These are phyloP conservation scores for Anoplopoma fimbria DNA, from an alignment of 2,113 vertebrate species.

Conservation along the genomic window DNA sequence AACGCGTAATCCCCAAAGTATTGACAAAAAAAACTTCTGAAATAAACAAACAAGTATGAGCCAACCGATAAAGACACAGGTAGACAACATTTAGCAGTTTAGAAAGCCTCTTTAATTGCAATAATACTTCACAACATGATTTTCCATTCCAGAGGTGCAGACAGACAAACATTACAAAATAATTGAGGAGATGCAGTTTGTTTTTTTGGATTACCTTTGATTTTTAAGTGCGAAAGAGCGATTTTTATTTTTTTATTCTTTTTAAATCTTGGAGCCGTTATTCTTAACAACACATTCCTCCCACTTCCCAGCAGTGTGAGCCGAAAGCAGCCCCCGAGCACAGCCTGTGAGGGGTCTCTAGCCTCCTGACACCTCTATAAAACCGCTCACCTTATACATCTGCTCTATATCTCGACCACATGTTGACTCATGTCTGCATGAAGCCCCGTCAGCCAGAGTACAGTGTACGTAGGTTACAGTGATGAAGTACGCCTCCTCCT, in stretches of 20 bases:
- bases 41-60: not conserved
- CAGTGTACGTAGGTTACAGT: conserved; percentile 8
- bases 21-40: not conserved
- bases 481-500: not conserved
- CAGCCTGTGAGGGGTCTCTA: conserved; percentile 51
- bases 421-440: not conserved
- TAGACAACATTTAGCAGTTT: conserved; percentile 55
- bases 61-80: not conserved
- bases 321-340: conserved; percentile 75
- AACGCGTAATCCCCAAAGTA: not conserved
- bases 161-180: conserved; percentile 69
- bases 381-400: not conserved
- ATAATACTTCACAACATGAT: conserved; percentile 77
- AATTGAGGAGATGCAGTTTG: conserved; percentile 57
- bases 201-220: conserved; percentile 40
- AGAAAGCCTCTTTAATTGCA: conserved; percentile 84
- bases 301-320: conserved; percentile 86
- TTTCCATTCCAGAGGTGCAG: conserved; percentile 73
- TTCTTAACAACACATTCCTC: conserved; percentile 72
- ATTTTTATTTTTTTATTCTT: conserved; percentile 14
- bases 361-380: not conserved
- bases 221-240: conserved; percentile 58
- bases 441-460: conserved; percentile 5
- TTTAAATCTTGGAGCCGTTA: conserved; percentile 47
- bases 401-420: not conserved